Evolutionary conservation across 2,888 invertebrate species (phyloP), one percentile per base, ranked within the genome.

Genomic region (Nowickia ferox): DNA sequence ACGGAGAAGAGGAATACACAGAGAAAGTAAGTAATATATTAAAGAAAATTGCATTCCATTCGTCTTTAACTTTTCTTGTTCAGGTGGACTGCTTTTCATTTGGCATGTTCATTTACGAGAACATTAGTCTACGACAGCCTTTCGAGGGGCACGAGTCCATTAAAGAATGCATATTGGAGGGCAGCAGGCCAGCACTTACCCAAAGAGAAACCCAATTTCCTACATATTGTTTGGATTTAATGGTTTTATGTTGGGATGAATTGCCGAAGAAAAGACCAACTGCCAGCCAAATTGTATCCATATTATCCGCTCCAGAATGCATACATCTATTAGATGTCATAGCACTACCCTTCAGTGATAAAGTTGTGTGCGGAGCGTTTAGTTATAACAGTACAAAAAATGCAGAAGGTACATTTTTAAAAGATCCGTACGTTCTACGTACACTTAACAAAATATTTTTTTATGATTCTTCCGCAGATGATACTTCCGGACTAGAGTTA

Each of bases 1-100:
- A 99, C 92, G 99, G 99, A 0, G 99, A 99, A 92, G 98, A 99
- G 92, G 98, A 99, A 89, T 99, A 99, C 89, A 99, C 98, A 0
- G 98, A 99, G 91, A 99, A 99, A 94, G 97, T 96, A 13, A 61
- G 66, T 13, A 38, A 19, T 42, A 22, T 0, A 30, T 9, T 30
- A 11, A 1, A 61, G 5, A 1, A 38, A 15, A 9, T 1, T 30
- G 9, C 40, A n/a, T 30, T 1, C 9, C 0, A 4, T 61, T 61
- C 6, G 2, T 42, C 2, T 17, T 17, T 17, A 9, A 19, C 13
- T 17, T 30, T 30, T 30, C 30, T 38, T 42, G 9, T 75, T 8
- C 22, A 96, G 96, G 98, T 99, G 81, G 99, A 99, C 92, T 98
- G 98, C 88, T 99, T 99, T 93, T 99, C 99, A 0, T 99, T 98